phyloP scores from a whole-genome alignment of 92 coral and sea anemone genomes.

The Siderastrea radians region DNA sequence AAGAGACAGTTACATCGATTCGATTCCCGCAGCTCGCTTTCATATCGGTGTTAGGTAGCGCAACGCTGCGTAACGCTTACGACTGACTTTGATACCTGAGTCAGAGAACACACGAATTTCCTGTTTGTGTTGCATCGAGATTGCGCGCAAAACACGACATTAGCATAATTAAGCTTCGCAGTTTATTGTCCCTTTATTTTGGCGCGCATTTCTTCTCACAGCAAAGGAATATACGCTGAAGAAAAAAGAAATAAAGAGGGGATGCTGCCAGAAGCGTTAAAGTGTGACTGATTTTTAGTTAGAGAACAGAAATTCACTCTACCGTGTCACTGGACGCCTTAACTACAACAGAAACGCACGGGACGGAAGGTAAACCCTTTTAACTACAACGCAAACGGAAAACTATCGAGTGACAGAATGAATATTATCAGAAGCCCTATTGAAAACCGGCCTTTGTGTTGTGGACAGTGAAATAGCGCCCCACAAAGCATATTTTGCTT shows the following conservation, averaged over 20 bases:
- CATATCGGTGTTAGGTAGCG: neutral
- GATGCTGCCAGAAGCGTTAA: conserved; percentile 25
- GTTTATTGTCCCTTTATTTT: conserved; percentile 6
- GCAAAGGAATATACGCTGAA: conserved; percentile 12
- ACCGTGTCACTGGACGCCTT: conserved; percentile 21
- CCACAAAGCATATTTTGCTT: conserved; percentile 27
- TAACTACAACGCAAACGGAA: conserved; percentile 7
- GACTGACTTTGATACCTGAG: neutral
- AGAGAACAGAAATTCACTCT: conserved; percentile 23
- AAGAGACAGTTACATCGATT: neutral
- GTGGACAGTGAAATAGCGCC: neutral
- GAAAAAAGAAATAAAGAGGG: neutral
- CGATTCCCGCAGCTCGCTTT: neutral
- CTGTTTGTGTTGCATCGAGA: conserved; percentile 37
- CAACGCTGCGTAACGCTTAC: neutral
- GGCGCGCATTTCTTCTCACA: conserved; percentile 4
- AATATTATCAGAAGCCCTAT: conserved; percentile 25
- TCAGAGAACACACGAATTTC: conserved; percentile 20
- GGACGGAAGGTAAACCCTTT: neutral
- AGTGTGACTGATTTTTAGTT: conserved; percentile 71
- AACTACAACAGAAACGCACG: conserved; percentile 2
- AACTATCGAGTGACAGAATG: conserved; percentile 1
- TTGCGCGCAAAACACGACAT: conserved; percentile 12
- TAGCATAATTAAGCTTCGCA: conserved; percentile 34
- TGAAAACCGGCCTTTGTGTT: conserved; percentile 38